phyloP scores from a whole-genome alignment of 1,140 invertebrate species.

The Mycetomoellerius zeteki region DNA sequence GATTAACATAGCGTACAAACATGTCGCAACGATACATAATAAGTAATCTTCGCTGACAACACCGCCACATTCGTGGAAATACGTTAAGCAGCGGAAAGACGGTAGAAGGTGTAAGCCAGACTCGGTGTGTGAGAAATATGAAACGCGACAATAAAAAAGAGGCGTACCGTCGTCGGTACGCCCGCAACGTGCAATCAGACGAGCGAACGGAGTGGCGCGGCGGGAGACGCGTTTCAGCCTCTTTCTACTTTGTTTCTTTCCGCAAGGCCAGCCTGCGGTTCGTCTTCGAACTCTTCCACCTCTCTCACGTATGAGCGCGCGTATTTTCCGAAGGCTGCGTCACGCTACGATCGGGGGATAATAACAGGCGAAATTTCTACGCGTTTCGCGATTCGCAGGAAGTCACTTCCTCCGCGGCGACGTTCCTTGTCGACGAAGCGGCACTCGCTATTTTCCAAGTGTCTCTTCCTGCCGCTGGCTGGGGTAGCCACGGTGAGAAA shows the following conservation, averaged over 20 bases:
- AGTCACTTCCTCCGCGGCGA: slow-evolving; percentile 69
- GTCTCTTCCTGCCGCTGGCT: slow-evolving; percentile 70
- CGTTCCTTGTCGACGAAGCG: slow-evolving; percentile 62
- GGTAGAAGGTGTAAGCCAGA: background rate
- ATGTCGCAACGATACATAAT: background rate
- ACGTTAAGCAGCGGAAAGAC: background rate
- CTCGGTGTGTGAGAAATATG: slow-evolving; percentile 47
- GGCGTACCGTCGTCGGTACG: slow-evolving; percentile 3
- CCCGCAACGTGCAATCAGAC: slow-evolving; percentile 48
- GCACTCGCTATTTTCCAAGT: slow-evolving; percentile 69
- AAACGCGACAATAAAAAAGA: slow-evolving; percentile 55
- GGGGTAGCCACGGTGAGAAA: slow-evolving; percentile 66
- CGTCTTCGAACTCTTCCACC: slow-evolving; percentile 43
- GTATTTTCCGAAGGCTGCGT: slow-evolving; percentile 63
- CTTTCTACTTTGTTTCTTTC: slow-evolving; percentile 50
- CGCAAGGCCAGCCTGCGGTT: slow-evolving; percentile 52
- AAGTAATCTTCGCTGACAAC: slow-evolving; percentile 13
- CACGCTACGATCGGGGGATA: slow-evolving; percentile 65
- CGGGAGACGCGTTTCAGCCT: slow-evolving; percentile 37
- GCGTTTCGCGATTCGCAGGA: slow-evolving; percentile 70
- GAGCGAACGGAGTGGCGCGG: background rate
- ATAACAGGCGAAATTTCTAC: slow-evolving; percentile 74
- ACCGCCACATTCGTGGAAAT: slow-evolving; percentile 1
- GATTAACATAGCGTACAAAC: background rate
- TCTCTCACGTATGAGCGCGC: slow-evolving; percentile 34